Evolutionary conservation across 2,888 invertebrate genomes (phyloP).

Genomic region (Amphiduros pacificus): DNA sequence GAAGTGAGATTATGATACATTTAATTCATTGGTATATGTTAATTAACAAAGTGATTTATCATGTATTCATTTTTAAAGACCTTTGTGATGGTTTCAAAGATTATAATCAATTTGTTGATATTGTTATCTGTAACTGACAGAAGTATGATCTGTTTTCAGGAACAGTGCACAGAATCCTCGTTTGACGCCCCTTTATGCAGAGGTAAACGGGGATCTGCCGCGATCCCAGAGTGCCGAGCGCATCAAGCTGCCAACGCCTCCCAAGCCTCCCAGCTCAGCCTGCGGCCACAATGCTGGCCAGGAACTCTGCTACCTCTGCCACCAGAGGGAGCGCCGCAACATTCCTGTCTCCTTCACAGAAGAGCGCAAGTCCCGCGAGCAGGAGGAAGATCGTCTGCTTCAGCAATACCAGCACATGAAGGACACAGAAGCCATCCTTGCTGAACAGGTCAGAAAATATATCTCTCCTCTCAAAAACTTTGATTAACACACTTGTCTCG

Average conservation of each 20-base stretch:
- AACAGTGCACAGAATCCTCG: not conserved
- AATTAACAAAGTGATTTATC: too few species aligned
- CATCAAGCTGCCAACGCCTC: not conserved
- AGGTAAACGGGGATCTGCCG: not conserved
- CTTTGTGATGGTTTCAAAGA: too few species aligned
- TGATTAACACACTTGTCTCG: too few species aligned
- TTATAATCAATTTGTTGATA: too few species aligned
- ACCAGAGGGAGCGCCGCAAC: slow-evolving; percentile 57
- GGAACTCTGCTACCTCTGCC: slow-evolving; percentile 60
- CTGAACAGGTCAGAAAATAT: slow-evolving; percentile 33
- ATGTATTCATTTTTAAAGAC: too few species aligned
- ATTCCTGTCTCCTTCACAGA: slow-evolving; percentile 56
- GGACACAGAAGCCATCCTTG: slow-evolving; percentile 53
- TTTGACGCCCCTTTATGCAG: not conserved
- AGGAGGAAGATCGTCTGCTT: slow-evolving; percentile 54
- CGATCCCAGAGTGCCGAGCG: slow-evolving; percentile 39
- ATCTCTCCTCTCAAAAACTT: too few species aligned
- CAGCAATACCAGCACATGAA: slow-evolving; percentile 57
- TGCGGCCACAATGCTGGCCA: slow-evolving; percentile 57
- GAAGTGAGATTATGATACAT: too few species aligned
- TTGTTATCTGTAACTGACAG: too few species aligned
- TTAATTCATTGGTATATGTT: too few species aligned
- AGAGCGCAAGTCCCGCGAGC: slow-evolving; percentile 47
- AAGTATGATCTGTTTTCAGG: too few species aligned
- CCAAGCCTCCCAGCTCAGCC: slow-evolving; percentile 21